Evolutionary conservation across 2,113 vertebrate genomes (phyloP).

Genomic region (Tretioscincus oriximinensis): DNA sequence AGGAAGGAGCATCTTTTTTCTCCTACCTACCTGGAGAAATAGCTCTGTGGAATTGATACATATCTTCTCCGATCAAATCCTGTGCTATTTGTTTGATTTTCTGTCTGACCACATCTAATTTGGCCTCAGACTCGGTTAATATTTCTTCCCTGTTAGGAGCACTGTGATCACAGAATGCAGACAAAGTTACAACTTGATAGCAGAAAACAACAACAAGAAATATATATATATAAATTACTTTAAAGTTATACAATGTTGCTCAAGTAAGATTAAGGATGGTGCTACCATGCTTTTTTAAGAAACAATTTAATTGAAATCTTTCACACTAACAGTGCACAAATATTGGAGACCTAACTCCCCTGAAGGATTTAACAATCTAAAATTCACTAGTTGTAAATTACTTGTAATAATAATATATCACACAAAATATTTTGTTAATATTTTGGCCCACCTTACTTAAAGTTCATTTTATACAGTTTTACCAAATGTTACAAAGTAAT

Average conservation of each 20-base stretch:
- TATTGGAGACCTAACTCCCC: no score
- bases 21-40: conserved; percentile 84
- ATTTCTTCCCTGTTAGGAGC: conserved; percentile 83
- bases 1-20: background rate
- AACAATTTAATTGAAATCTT: no score
- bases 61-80: conserved; percentile 89
- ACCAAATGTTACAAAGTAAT: no score
- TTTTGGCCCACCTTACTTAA: no score
- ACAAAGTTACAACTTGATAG: conserved; percentile 12
- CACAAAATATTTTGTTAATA: no score
- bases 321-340: no score
- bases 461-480: no score
- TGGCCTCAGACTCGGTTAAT: conserved; percentile 86
- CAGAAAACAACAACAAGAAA: background rate
- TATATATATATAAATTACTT: background rate
- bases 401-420: no score
- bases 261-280: no score
- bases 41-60: conserved; percentile 92
- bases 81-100: conserved; percentile 91
- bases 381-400: no score
- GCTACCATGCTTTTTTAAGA: no score
- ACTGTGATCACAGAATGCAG: conserved; percentile 70
- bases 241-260: conserved; percentile 11
- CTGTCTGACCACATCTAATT: conserved; percentile 85
- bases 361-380: no score